Conservation (phyloP, 2,888 invertebrate species). For the Lysandra bellargus region DNA sequence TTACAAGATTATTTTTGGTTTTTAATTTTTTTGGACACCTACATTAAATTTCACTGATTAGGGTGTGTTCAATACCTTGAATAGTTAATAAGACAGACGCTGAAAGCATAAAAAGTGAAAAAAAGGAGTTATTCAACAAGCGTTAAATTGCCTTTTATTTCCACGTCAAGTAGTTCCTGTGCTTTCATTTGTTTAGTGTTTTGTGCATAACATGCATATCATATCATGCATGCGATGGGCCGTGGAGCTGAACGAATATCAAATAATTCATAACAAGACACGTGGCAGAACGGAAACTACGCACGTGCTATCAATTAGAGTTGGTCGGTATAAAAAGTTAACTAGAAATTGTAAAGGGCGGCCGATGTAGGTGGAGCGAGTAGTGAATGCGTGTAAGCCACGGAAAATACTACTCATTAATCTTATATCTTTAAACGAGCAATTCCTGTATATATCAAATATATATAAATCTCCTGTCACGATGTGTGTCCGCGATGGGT, state of each 20-base stretch:
- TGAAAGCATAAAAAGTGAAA: not conserved
- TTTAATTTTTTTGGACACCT: not conserved
- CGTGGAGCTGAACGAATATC: conserved; percentile 66
- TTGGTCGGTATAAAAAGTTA: conserved; percentile 56
- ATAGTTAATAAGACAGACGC: not conserved
- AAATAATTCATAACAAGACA: conserved; percentile 67
- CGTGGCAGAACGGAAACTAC: conserved; percentile 71
- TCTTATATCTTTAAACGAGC: too few relatives aligned
- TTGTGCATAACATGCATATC: conserved; percentile 52
- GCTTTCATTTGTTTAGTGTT: conserved; percentile 48
- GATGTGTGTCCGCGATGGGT: too few relatives aligned
- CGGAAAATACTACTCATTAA: not conserved
- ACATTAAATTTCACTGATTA: not conserved
- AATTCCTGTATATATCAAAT: too few relatives aligned
- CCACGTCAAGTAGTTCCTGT: conserved; percentile 58
- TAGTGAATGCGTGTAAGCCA: conserved; percentile 35
- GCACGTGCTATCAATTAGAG: conserved; percentile 78
- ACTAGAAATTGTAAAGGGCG: conserved; percentile 54
- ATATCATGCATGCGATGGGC: conserved; percentile 48
- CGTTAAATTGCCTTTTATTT: conserved; percentile 58
- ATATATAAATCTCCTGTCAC: too few relatives aligned
- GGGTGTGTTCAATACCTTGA: not conserved
- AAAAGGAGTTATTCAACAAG: conserved; percentile 26
- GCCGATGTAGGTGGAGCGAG: conserved; percentile 57
- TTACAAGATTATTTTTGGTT: not conserved